These are phyloP conservation scores for Drosophila sturtevanti DNA, from an alignment of 1,140 invertebrate genomes.

Conservation along the genomic window DNA sequence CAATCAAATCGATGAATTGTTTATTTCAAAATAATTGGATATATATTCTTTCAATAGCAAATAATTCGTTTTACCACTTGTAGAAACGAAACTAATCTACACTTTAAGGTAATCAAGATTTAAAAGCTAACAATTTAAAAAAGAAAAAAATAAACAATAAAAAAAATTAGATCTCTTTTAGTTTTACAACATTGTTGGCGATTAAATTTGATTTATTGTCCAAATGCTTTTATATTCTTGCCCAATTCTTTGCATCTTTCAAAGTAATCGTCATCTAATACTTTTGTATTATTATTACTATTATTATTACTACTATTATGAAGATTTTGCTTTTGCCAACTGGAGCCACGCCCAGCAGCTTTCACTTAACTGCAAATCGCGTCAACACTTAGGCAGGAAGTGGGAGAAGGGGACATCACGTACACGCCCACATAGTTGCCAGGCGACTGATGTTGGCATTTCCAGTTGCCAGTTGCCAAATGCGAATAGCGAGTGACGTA, in stretches of 20 bases:
- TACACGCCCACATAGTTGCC: slow-evolving; percentile 39
- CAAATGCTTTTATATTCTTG: background rate
- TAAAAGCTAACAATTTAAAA: background rate
- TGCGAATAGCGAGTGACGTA: slow-evolving; percentile 50
- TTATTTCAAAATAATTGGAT: too few species aligned
- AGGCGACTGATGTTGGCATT: background rate
- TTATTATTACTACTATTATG: slow-evolving; percentile 3
- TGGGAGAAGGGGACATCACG: slow-evolving; percentile 15
- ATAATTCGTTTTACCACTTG: too few species aligned
- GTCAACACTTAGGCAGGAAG: background rate
- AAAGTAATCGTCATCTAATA: background rate
- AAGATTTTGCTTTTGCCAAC: slow-evolving; percentile 1
- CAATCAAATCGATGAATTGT: too few species aligned
- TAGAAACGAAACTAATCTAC: too few species aligned
- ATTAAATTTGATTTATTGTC: background rate
- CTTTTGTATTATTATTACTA: slow-evolving; percentile 3
- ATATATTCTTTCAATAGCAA: too few species aligned
- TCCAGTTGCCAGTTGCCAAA: slow-evolving; percentile 3
- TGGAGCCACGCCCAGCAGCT: slow-evolving; percentile 41
- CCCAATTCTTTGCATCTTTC: background rate
- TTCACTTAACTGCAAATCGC: background rate
- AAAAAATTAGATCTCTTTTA: background rate
- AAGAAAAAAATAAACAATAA: background rate
- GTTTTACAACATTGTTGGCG: background rate
- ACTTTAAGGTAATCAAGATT: too few species aligned